These are phyloP conservation scores for Dinocampus coccinellae DNA, from an alignment of 2,888 invertebrate genomes.

Conservation along the genomic window DNA sequence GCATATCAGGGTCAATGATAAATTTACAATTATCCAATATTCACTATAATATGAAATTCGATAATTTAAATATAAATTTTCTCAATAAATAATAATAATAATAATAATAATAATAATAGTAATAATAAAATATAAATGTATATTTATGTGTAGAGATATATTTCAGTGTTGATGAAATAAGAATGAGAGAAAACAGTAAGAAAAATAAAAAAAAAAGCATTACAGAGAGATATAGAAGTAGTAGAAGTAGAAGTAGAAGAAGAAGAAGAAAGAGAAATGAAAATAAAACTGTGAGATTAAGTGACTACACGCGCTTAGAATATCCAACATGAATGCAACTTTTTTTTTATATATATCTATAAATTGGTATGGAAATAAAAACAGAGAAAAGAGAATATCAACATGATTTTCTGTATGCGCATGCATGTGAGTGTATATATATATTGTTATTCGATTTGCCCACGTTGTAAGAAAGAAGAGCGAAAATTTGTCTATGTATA, in stretches of 20 bases:
- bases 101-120: too few relatives aligned
- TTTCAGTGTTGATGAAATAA: background rate
- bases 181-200: background rate
- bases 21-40: constrained; percentile 14
- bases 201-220: background rate
- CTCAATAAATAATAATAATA: background rate
- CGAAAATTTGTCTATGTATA: background rate
- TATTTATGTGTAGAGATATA: too few relatives aligned
- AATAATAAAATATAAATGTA: too few relatives aligned
- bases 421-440: background rate
- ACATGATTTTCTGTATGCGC: background rate
- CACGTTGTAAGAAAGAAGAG: background rate
- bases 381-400: background rate
- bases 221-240: background rate
- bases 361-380: background rate
- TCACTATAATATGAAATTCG: background rate
- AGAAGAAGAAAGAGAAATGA: background rate
- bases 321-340: background rate
- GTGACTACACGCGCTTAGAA: constrained; percentile 2
- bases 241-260: background rate
- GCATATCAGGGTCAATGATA: constrained; percentile 6
- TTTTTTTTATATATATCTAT: background rate
- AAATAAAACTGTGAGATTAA: background rate
- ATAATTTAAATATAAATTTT: background rate
- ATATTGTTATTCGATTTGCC: background rate